phyloP scores from a whole-genome alignment of 2,888 invertebrate genomes.

The Mycalesis mineus region DNA sequence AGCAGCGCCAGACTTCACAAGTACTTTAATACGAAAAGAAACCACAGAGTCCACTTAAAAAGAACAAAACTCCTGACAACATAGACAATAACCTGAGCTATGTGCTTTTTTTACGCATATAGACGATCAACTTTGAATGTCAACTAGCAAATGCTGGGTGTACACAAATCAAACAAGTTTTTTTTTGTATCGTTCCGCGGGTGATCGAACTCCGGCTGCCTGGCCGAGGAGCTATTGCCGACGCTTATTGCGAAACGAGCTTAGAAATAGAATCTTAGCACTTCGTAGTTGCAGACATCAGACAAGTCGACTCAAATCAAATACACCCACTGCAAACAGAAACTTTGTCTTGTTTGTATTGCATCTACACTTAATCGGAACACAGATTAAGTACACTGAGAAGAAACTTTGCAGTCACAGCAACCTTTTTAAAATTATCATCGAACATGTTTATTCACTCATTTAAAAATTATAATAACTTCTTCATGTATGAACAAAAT shows the following conservation, averaged over 20 bases:
- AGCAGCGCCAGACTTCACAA: too few relatives aligned
- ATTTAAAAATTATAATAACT: too few relatives aligned
- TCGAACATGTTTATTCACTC: too few relatives aligned
- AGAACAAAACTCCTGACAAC: neutral
- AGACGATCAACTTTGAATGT: slow-evolving; percentile 26
- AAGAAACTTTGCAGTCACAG: too few relatives aligned
- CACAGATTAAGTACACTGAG: too few relatives aligned
- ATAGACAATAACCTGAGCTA: slow-evolving; percentile 13
- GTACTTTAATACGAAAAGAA: neutral
- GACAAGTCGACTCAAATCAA: neutral
- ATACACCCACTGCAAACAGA: too few relatives aligned
- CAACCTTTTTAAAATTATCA: too few relatives aligned
- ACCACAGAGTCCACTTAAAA: neutral
- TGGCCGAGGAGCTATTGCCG: slow-evolving; percentile 30
- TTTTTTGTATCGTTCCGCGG: slow-evolving; percentile 33
- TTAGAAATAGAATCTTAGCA: slow-evolving; percentile 30
- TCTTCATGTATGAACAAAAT: too few relatives aligned
- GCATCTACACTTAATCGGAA: too few relatives aligned
- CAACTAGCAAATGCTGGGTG: slow-evolving; percentile 31
- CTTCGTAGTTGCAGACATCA: slow-evolving; percentile 32
- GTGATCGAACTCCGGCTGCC: slow-evolving; percentile 37
- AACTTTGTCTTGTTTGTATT: too few relatives aligned
- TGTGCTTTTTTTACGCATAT: slow-evolving; percentile 15
- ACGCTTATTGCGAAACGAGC: slow-evolving; percentile 30
- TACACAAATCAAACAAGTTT: slow-evolving; percentile 37